Base-by-base conservation (phyloP, 2,113 vertebrate genomes). In the Tretioscincus oriximinensis region DNA sequence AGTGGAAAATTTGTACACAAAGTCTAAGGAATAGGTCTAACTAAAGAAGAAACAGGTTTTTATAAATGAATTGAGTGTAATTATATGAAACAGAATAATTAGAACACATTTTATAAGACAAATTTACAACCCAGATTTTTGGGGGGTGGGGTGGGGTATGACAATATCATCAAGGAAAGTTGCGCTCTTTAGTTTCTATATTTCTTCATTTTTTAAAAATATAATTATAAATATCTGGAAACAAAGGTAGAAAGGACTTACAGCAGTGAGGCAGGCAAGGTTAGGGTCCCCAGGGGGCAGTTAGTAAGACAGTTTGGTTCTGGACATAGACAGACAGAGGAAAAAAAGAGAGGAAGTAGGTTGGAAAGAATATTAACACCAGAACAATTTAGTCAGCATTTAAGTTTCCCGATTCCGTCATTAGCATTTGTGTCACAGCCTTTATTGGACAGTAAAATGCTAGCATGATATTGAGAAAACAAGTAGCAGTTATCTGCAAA, bases 281-380 rank as follows among this genome's bases (percentile, higher is more conserved):
- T 97, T 99, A 99, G 95, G 97, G 96, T 97, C 97, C 97, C 98
- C 98, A 99, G 90, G 98, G 98, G 96, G 98, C 94, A 95, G 97
- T 98, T 97, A 99, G 96, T 98, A 98, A 98, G 97, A 99, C 96
- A 97, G 97, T 97, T 96, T 98, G 98, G 96, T 97, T 99, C 98
- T 99, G 96, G 96, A 97, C 95, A 93, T 94, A 94, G 80, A 96
- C 95, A 96, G 95, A 96, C 91, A 96, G 95, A 93, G 93, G 90
- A 90, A 93, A 94, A 92, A 93, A 94, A 93, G 93, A 96, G 94
- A 95, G 90, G 93, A 95, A 95, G 93, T 89, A 94, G 93, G 93
- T 96, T 96, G 94, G 90, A 95, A 95, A 94, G 69, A 77, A 21
- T 85, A 83, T 47, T 76, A 65, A 80, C 88, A 84, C 85, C 77